Evolutionary conservation across 2,888 invertebrate genomes (phyloP), one percentile per base, ranked within the genome.

Genomic region (Gisinianus flammeolus): DNA sequence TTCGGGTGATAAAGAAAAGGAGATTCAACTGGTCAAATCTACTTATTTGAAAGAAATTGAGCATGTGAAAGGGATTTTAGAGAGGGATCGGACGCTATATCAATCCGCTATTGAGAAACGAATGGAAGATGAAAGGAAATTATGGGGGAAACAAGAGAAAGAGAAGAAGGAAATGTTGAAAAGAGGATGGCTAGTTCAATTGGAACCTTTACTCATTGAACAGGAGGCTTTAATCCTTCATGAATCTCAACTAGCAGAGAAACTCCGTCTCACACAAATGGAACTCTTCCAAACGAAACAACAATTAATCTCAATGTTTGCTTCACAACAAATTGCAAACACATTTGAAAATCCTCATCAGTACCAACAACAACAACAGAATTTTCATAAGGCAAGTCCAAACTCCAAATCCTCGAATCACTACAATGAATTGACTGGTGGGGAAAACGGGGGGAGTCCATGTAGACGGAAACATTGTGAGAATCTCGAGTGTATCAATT

Each of bases 1-100:
- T 8, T 35, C 31, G 22, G 16, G 52, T n/a, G 66, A 77, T 8
- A 76, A 54, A 58, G 31, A 58, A 6, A 71, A 54, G 26, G 81
- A 79, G 16, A 68, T 79, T 26, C 77, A 78, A 44, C 12, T 35
- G 0, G 70, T 76, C 0, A 79, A 79, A 68, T 26, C 24, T 0
- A 69, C 76, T 2, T 81, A 77, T 52, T 2, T n/a, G 5, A 70
- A 78, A 16, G 79, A 81, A 67, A 79, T 81, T 19, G 69, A 79
- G 26, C 66, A 78, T 44, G 56, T 78, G 12, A 78, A 79, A 62
- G 26, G 33, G 26, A 35, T 28, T 30, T 28, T 79, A 19, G 77
- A 74, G 19, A 79, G 74, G 26, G 69, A 75, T 10, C 24, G 75
- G 28, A 54, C 69, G 8, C 30, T 44, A 1, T 35, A 75, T 22